phyloP scores from a whole-genome alignment of 2,113 vertebrate genomes.

The Mionectes macconnelli region DNA sequence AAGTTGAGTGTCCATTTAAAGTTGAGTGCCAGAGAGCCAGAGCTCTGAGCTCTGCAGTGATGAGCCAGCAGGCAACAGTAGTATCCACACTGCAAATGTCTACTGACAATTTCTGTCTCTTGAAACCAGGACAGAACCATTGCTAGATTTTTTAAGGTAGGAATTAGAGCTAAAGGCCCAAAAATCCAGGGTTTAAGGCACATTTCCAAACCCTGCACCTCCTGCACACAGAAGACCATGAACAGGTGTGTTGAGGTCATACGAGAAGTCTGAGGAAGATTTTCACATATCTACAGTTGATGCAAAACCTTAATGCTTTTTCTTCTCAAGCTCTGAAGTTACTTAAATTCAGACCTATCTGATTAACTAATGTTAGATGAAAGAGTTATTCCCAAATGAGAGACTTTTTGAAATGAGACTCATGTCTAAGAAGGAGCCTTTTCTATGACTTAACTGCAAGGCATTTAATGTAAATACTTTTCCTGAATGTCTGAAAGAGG shows the following conservation, averaged over 20 bases:
- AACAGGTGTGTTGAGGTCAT: not conserved
- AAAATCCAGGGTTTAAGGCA: not conserved
- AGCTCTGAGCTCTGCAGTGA: not conserved
- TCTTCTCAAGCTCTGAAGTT: not conserved
- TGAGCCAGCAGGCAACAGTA: not conserved
- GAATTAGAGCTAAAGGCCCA: not conserved
- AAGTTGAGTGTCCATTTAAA: not conserved
- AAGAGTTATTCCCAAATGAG: not conserved
- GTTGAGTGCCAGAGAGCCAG: not conserved
- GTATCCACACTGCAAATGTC: not conserved
- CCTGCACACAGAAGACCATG: not conserved
- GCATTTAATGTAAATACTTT: not conserved
- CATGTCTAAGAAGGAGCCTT: not conserved
- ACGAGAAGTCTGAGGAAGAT: not conserved
- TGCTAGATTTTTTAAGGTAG: not conserved
- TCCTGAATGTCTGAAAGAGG: not conserved
- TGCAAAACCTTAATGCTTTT: not conserved
- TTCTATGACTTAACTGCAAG: not conserved
- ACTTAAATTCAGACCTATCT: not conserved
- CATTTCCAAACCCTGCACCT: accelerated
- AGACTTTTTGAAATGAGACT: not conserved
- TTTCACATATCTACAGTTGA: not conserved
- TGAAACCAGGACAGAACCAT: not conserved
- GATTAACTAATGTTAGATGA: not conserved
- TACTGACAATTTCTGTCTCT: not conserved